phyloP scores from a whole-genome alignment of 2,888 invertebrate species.

The Stramonita haemastoma region DNA sequence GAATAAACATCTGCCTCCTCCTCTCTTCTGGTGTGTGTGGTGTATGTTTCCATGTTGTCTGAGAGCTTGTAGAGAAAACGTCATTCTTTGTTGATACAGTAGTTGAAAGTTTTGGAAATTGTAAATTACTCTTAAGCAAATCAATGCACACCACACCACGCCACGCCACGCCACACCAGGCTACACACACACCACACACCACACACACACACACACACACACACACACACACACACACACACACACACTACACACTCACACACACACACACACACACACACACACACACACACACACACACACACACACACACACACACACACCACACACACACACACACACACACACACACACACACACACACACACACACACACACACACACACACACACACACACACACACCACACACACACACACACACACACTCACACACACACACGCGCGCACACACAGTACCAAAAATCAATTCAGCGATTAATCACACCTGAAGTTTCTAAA shows the following conservation, averaged over 20 bases:
- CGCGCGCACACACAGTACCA: too few relatives aligned
- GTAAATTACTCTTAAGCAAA: neutral
- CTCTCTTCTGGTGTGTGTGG: neutral
- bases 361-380: neutral
- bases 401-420: neutral
- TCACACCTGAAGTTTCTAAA: too few relatives aligned
- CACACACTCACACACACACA: too few relatives aligned
- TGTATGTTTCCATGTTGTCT: neutral
- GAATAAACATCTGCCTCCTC: neutral
- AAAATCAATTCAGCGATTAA: too few relatives aligned
- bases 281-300: neutral
- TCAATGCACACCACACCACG: neutral
- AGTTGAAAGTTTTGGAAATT: neutral
- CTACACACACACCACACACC: neutral
- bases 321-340: neutral
- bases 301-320: neutral
- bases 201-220: neutral
- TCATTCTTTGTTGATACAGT: too few relatives aligned
- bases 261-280: conserved; percentile 1
- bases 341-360: neutral
- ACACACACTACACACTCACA: conserved; percentile 7
- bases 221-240: neutral
- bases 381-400: neutral
- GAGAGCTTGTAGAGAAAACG: neutral
- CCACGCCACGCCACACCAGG: too few relatives aligned